These are phyloP conservation scores for Bacillus rossius DNA, from an alignment of 1,140 invertebrate genomes.

Conservation along the genomic window DNA sequence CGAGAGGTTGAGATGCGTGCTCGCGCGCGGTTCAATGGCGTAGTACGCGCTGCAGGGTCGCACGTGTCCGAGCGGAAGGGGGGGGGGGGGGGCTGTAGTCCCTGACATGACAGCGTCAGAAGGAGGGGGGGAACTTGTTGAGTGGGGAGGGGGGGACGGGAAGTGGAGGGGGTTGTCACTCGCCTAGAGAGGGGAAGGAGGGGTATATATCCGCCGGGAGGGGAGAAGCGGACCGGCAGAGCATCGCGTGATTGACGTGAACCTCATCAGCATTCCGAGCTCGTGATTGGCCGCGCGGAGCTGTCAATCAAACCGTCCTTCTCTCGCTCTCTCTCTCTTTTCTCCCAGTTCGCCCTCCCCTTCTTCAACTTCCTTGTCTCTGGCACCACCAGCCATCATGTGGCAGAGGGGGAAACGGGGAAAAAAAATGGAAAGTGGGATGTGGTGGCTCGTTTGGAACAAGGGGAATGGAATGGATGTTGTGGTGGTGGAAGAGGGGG, in stretches of 20 bases:
- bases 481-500: too few relatives aligned
- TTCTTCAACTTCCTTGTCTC: not conserved
- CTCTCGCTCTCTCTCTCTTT: not conserved
- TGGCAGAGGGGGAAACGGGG: constrained; percentile 1
- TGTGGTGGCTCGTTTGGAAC: too few relatives aligned
- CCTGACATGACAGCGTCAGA: constrained; percentile 3
- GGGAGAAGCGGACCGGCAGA: constrained; percentile 19
- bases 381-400: not conserved
- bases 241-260: constrained; percentile 51
- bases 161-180: not conserved
- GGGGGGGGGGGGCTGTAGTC: too few relatives aligned
- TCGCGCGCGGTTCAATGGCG: too few relatives aligned
- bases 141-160: not conserved
- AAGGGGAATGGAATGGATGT: too few relatives aligned
- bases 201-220: constrained; percentile 10
- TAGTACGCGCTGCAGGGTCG: too few relatives aligned
- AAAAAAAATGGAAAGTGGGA: not conserved
- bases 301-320: constrained; percentile 50
- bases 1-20: too few relatives aligned
- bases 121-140: not conserved
- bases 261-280: constrained; percentile 54
- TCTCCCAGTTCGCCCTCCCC: not conserved
- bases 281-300: constrained; percentile 51
- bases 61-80: too few relatives aligned
- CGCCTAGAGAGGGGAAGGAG: not conserved